Conservation (phyloP, 2,888 invertebrate genomes). For the Cryptocheilus praepositus region DNA sequence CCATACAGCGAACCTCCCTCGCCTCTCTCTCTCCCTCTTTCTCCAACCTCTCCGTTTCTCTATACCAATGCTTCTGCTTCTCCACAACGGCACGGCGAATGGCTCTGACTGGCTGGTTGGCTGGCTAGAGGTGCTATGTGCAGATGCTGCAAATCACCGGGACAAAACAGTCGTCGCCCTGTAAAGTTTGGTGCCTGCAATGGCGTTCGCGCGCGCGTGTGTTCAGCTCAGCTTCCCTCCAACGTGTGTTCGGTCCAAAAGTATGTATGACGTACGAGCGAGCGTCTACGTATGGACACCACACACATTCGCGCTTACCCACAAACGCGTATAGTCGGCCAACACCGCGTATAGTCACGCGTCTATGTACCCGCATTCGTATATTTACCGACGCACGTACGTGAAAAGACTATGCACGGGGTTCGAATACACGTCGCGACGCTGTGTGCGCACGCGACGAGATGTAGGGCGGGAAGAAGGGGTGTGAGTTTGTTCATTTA, state of each 20-base stretch:
- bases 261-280: too few relatives aligned
- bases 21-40: constrained; percentile 9
- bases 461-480: not conserved
- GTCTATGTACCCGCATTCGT: too few relatives aligned
- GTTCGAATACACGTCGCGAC: too few relatives aligned
- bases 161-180: constrained; percentile 70
- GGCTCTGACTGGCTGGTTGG: constrained; percentile 37
- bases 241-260: not conserved
- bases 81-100: constrained; percentile 35
- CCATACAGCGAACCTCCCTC: constrained; percentile 5
- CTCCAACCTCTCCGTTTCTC: not conserved
- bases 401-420: too few relatives aligned
- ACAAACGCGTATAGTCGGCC: not conserved
- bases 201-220: constrained; percentile 29
- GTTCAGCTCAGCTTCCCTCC: constrained; percentile 3
- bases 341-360: not conserved
- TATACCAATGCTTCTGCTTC: constrained; percentile 39
- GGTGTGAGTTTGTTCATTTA: constrained; percentile 4
- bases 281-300: not conserved
- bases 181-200: constrained; percentile 58
- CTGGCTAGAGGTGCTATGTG: constrained; percentile 62
- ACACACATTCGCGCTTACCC: not conserved
- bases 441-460: too few relatives aligned
- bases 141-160: constrained; percentile 72
- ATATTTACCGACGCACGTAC: too few relatives aligned